Evolutionary conservation across 1,140 invertebrate genomes (phyloP).

Genomic region (Bilobella aurantiaca): DNA sequence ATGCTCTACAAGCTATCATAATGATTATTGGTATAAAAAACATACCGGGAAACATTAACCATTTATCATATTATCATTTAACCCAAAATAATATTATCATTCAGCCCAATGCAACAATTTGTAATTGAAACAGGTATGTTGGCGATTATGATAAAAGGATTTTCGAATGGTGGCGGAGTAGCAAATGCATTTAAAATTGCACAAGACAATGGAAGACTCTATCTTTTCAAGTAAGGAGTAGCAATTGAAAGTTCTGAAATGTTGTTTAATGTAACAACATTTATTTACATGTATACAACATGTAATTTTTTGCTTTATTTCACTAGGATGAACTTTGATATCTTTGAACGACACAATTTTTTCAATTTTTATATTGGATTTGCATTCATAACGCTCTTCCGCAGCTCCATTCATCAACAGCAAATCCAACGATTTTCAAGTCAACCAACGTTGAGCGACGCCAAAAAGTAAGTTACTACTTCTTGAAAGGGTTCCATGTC

Average conservation of each 20-base stretch:
- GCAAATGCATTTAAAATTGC: slow-evolving; percentile 3
- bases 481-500: too few relatives aligned
- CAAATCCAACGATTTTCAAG: slow-evolving; percentile 26
- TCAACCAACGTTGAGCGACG: slow-evolving; percentile 11
- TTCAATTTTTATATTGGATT: slow-evolving; percentile 19
- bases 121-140: slow-evolving; percentile 13
- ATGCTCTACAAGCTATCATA: slow-evolving; percentile 29
- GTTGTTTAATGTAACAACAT: too few relatives aligned
- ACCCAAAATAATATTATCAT: background rate
- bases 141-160: slow-evolving; percentile 22
- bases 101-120: background rate
- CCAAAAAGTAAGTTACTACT: slow-evolving; percentile 12
- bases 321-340: slow-evolving; percentile 11
- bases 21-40: slow-evolving; percentile 19
- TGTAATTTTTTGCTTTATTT: background rate
- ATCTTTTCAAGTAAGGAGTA: slow-evolving; percentile 23
- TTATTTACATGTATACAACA: background rate
- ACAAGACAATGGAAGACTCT: slow-evolving; percentile 11
- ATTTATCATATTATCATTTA: too few relatives aligned
- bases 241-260: background rate
- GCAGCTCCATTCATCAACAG: slow-evolving; percentile 15
- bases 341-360: slow-evolving; percentile 20
- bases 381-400: slow-evolving; percentile 6
- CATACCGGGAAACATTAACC: too few relatives aligned
- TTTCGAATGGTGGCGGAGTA: slow-evolving; percentile 18